Evolutionary conservation across 2,113 vertebrate genomes (phyloP), one percentile per base, ranked within the genome.

Genomic region (Heterochromis multidens): DNA sequence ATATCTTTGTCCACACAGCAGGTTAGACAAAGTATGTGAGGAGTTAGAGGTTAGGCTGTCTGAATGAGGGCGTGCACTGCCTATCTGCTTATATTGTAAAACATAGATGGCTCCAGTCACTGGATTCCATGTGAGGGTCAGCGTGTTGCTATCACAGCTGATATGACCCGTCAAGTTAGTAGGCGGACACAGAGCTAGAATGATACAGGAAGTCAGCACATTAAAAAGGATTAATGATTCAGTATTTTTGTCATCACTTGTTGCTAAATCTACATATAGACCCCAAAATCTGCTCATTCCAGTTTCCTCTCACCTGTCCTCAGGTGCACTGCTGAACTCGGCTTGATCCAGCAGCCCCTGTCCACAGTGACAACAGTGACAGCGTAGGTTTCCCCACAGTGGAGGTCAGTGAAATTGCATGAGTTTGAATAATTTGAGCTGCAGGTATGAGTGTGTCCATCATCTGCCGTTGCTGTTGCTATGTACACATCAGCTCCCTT

Each of bases 381-480:
- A n/a, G 82, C 1, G n/a, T 95, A 95, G 40, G 21, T 89, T 70
- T 93, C 65, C 10, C 84, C 91, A 70, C 94, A 95, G 83, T 87
- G 91, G 13, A 96, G 94, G 52, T 88, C 82, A 46, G 91, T 87
- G 87, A 96, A 91, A 72, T 86, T 79, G 77, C 95, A 96, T 0
- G 81, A 88, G 31, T 46, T 77, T 2, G 91, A 88, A 60, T 25
- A 46, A 70, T 88, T 87, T 31, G 92, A 84, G 67, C 61, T 89
- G 85, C 95, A 96, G 10, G 58, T 94, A 61, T 94, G 81, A 52
- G 43, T 79, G 70, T 94, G 87, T 81, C 89, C 94, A 58, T 94
- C 92, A 3, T 37, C 5, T 65, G 81, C 86, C 1, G 84, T 89
- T 12, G 95, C 95, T 33, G 76, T 95, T 21, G 91, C 94, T 27